phyloP scores from a whole-genome alignment of 2,888 invertebrate species.

The Hyalella azteca region DNA sequence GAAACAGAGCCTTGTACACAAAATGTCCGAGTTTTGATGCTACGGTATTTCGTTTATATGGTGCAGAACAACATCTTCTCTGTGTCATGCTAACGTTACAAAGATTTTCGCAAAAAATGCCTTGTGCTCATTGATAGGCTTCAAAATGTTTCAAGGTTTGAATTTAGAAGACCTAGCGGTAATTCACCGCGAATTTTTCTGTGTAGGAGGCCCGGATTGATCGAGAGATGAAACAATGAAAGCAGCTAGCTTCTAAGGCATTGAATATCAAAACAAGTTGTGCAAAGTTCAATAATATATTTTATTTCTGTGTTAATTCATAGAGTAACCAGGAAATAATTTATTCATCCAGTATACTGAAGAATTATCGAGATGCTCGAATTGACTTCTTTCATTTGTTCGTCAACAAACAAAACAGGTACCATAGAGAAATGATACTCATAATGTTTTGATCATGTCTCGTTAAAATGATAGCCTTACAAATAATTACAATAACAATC shows the following conservation, averaged over 20 bases:
- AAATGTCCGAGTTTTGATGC: too few relatives aligned
- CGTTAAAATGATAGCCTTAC: slow-evolving; percentile 17
- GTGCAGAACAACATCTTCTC: too few relatives aligned
- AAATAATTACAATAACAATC: slow-evolving; percentile 36
- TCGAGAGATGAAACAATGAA: not conserved
- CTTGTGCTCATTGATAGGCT: too few relatives aligned
- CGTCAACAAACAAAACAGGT: slow-evolving; percentile 18
- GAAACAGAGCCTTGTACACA: too few relatives aligned
- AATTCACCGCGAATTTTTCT: too few relatives aligned
- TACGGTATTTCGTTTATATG: too few relatives aligned
- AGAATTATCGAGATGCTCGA: not conserved
- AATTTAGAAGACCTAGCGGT: too few relatives aligned
- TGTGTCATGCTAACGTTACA: too few relatives aligned
- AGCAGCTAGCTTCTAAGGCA: not conserved
- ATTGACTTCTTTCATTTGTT: slow-evolving; percentile 15
- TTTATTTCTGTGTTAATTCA: slow-evolving; percentile 4
- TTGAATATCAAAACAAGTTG: slow-evolving; percentile 1
- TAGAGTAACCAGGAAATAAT: slow-evolving; percentile 5
- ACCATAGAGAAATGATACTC: slow-evolving; percentile 19
- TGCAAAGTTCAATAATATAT: slow-evolving; percentile 4
- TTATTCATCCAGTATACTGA: slow-evolving; percentile 5
- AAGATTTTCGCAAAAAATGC: too few relatives aligned
- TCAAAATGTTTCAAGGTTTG: too few relatives aligned
- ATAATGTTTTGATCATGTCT: slow-evolving; percentile 30
- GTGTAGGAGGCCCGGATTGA: not conserved